phyloP scores from a whole-genome alignment of 2,797 vertebrate species.

The Chiroxiphia lanceolata region DNA sequence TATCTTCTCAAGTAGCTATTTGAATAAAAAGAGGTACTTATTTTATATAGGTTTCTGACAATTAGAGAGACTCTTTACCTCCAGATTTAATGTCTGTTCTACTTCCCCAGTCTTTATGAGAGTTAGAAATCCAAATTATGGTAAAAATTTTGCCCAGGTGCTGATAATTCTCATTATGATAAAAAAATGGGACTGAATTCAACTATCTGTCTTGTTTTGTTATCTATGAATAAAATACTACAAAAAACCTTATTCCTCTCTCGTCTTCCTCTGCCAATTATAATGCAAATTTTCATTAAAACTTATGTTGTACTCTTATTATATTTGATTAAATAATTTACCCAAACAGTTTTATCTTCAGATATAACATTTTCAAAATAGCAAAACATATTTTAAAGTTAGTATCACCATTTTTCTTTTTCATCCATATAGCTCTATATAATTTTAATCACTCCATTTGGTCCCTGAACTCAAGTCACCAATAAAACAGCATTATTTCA shows the following conservation, averaged over 20 bases:
- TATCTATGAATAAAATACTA: background rate
- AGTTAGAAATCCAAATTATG: background rate
- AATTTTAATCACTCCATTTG: background rate
- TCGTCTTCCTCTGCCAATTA: background rate
- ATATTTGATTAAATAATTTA: background rate
- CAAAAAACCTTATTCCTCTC: background rate
- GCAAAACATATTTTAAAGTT: background rate
- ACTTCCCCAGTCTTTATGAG: background rate
- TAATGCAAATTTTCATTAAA: background rate
- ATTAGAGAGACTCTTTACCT: background rate
- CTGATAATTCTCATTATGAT: background rate
- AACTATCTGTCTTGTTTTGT: background rate
- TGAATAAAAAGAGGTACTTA: background rate
- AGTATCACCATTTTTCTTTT: background rate
- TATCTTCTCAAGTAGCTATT: background rate
- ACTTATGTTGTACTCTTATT: background rate
- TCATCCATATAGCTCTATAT: background rate
- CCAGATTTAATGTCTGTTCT: background rate
- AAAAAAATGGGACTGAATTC: background rate
- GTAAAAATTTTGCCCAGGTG: background rate
- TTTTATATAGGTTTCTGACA: background rate
- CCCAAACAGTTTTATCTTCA: background rate
- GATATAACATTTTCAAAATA: background rate
- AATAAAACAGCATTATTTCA: background rate
- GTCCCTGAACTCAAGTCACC: background rate